Evolutionary conservation across 2,888 invertebrate species (phyloP).

Genomic region (Amaurobius ferox): DNA sequence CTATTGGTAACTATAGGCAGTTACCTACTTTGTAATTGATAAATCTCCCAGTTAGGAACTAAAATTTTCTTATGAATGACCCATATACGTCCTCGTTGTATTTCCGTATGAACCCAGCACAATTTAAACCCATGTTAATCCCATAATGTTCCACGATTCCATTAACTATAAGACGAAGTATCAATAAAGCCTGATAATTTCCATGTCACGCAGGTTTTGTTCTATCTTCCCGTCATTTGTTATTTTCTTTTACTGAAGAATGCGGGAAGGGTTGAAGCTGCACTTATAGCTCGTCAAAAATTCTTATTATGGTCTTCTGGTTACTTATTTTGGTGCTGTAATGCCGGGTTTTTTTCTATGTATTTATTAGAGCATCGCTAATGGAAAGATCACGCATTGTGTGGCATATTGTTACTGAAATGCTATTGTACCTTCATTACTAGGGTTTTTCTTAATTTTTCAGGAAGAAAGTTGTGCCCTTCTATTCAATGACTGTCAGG

Average conservation of each 20-base stretch:
- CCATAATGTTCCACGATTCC: constrained; percentile 18
- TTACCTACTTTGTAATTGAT: too few species aligned
- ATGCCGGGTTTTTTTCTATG: too few species aligned
- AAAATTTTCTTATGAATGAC: too few species aligned
- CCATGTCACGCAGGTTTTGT: constrained; percentile 27
- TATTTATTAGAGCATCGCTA: constrained; percentile 62
- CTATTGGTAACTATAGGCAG: too few species aligned
- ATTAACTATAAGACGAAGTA: constrained; percentile 22
- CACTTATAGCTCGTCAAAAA: background rate
- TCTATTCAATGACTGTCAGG: too few species aligned
- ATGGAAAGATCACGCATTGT: constrained; percentile 23
- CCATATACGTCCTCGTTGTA: too few species aligned
- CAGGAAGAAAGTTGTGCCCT: too few species aligned
- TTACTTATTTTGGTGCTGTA: background rate
- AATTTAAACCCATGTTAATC: too few species aligned
- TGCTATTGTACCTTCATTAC: constrained; percentile 5
- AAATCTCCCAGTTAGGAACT: too few species aligned
- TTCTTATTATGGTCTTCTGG: background rate
- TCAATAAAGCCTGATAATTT: constrained; percentile 13
- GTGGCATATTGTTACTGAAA: background rate
- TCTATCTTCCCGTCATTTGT: background rate
- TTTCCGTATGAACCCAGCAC: too few species aligned
- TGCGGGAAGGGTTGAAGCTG: background rate
- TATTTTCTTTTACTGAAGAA: background rate
- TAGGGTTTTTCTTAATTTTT: too few species aligned